Conservation (phyloP, 1,140 invertebrate species). For the Saccostrea cuccullata region DNA sequence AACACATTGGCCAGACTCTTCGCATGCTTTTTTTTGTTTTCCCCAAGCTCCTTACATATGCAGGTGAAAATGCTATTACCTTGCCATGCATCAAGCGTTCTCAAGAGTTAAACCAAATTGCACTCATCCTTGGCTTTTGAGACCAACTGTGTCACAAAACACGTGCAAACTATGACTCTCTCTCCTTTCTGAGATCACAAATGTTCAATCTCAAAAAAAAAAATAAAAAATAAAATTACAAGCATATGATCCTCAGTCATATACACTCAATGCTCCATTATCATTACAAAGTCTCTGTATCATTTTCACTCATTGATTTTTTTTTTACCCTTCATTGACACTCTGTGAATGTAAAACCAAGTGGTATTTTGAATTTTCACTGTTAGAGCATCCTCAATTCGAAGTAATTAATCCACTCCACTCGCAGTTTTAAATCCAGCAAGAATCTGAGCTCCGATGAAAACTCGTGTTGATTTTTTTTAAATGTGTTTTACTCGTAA, state of each 20-base stretch:
- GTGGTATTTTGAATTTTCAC: conserved; percentile 14
- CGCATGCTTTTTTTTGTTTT: not conserved
- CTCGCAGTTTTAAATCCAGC: not conserved
- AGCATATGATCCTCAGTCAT: not conserved
- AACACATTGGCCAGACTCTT: conserved; percentile 23
- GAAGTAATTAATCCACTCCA: not conserved
- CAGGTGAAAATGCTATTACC: conserved; percentile 22
- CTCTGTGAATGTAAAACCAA: not conserved
- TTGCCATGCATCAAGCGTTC: conserved; percentile 21
- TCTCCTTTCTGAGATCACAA: not conserved
- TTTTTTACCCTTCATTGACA: conserved; percentile 14
- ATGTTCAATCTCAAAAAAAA: not conserved
- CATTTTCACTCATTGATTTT: conserved; percentile 29
- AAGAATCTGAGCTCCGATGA: not conserved
- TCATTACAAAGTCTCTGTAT: conserved; percentile 31
- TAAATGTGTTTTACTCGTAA: not conserved
- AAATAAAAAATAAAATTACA: not conserved
- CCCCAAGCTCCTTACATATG: not conserved
- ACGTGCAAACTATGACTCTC: not conserved
- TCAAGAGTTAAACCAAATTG: conserved; percentile 7
- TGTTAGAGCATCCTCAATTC: not conserved
- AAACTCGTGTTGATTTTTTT: conserved; percentile 13
- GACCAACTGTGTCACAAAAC: not conserved
- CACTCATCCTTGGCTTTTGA: not conserved
- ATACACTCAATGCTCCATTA: conserved; percentile 5